Percentiles rank a stretch among this genome's conserved stretches.
Conservation (phyloP, 1,140 invertebrate genomes). For the Papilio dardanus region DNA sequence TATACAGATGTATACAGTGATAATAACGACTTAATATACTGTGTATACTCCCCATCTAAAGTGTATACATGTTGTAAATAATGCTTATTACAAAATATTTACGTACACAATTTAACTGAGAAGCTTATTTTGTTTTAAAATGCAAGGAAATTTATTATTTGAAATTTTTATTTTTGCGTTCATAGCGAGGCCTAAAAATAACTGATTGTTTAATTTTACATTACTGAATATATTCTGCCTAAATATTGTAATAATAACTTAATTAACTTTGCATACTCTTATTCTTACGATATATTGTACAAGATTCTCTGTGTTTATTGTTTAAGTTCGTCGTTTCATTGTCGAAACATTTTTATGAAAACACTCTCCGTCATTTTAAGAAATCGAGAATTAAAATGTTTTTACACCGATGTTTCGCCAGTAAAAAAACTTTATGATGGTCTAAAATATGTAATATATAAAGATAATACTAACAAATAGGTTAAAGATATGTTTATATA, state of each 20-base stretch:
- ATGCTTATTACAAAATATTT: not conserved
- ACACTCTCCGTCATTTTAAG: not conserved
- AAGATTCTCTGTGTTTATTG: not conserved
- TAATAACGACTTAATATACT: not conserved
- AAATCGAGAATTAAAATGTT: not conserved
- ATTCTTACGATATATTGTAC: not conserved
- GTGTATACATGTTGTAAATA: conserved; percentile 8
- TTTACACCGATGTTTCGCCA: not conserved
- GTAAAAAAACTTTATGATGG: not conserved
- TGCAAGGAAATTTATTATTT: not conserved
- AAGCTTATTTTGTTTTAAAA: not conserved
- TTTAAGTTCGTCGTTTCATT: not conserved
- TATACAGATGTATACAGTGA: not conserved
- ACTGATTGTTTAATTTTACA: not conserved
- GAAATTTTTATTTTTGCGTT: not conserved
- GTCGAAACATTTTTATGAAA: not conserved
- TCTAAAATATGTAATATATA: conserved; percentile 20
- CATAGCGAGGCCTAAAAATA: not conserved
- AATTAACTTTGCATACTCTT: not conserved
- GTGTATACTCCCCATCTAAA: not conserved
- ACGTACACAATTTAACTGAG: not conserved
- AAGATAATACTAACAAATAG: conserved; percentile 10
- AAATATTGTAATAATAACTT: not conserved
- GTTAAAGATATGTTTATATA: conserved; percentile 26
- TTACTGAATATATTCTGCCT: not conserved